phyloP scores from a whole-genome alignment of 2,113 vertebrate species.

The Oncorhynchus kisutch region DNA sequence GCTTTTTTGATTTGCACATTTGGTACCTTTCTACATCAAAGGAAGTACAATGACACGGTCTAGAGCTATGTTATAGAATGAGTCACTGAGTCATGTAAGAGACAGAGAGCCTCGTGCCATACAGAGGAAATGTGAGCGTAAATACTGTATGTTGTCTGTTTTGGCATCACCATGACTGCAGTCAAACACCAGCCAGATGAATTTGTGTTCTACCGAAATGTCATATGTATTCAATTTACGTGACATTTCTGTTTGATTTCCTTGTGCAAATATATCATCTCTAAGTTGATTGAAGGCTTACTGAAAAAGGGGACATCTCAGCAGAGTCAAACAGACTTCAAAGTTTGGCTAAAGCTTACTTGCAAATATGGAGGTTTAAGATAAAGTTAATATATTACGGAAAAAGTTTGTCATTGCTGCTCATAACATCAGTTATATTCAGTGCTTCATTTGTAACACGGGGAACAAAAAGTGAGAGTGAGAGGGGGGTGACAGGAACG shows the following conservation, averaged over 20 bases:
- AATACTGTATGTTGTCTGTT: not conserved
- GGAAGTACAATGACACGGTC: not conserved
- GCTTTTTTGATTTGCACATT: constrained; percentile 14
- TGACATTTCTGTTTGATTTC: not conserved
- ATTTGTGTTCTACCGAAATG: not conserved
- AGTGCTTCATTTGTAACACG: too few relatives aligned
- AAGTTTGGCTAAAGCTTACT: not conserved
- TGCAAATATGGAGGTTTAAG: not conserved
- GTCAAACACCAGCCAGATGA: not conserved
- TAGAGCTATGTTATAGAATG: not conserved
- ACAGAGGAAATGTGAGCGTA: not conserved
- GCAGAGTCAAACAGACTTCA: not conserved
- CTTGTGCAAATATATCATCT: not conserved
- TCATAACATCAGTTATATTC: not conserved
- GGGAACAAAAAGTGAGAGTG: too few relatives aligned
- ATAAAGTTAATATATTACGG: not conserved
- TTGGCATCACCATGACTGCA: not conserved
- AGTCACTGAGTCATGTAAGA: not conserved
- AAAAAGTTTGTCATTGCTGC: not conserved
- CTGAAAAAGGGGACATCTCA: not conserved
- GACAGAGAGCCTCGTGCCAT: not conserved
- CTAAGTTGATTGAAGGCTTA: not conserved
- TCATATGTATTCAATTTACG: not conserved
- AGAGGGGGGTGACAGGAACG: too few relatives aligned
- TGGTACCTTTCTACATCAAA: not conserved